Base-by-base conservation (phyloP, 2,797 vertebrate species). In the Sebastiscus albofasciatus region DNA sequence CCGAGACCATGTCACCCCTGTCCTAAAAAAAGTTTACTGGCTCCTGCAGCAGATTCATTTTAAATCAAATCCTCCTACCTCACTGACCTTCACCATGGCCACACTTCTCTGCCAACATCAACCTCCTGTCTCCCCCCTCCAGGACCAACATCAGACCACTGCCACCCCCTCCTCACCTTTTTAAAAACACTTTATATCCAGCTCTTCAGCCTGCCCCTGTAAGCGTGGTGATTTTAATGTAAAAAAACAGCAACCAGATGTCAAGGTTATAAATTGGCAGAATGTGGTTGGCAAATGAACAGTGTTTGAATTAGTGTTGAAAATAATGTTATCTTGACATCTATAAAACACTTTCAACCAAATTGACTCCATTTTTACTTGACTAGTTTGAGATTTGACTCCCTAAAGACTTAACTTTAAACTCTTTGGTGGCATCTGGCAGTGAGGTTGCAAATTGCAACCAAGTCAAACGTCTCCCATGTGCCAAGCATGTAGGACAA, bases 51-150 rank as follows among this genome's bases (percentile, higher is more conserved):
- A 70, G 3, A 46, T 59, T 55, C 31, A 29, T 5, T 62, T 75
- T 27, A 39, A 27, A 52, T 16, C 49, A 60, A 29, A 60, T 39
- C 59, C 71, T 70, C 61, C 54, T 26, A 16, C 34, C 34, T 68
- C 67, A 36, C 58, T 81, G 78, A 87, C 85, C 85, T 75, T 88
- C 87, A 86, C 39, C 56, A 55, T 10, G 7, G 10, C 56, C 56
- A 20, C 36, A 36, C n/a, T 64, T 24, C 61, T 70, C 80, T 83
- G 83, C 75, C 83, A 85, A 78, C 67, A 66, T 31, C 76, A 72
- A 3, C 68, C 72, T 73, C 76, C 72, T 24, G 27, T 68, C 24
- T 46, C 56, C 58, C 24, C 52, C 34, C 59, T 34, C 20, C n/a
- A 75, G 75, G 77, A 69, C 68, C 68, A 72, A 69, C 73, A 60